Conservation (phyloP, 2,797 vertebrate genomes). For the Enteromius unitaeniatus region DNA sequence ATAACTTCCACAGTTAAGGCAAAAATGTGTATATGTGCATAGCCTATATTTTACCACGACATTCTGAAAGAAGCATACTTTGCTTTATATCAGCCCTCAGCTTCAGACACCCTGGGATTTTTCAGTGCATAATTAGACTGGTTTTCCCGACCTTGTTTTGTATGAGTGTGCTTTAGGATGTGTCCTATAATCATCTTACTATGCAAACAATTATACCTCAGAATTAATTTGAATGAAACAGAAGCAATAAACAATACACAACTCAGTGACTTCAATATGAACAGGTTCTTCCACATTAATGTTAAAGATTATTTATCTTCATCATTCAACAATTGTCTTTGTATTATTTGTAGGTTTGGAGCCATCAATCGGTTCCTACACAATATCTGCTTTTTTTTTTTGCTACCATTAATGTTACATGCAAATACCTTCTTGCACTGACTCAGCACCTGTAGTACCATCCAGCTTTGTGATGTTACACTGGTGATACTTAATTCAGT, state of each 20-base stretch:
- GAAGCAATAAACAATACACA: background rate
- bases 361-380: background rate
- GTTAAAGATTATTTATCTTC: background rate
- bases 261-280: background rate
- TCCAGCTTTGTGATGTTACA: background rate
- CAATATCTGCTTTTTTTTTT: background rate
- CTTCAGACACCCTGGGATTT: background rate
- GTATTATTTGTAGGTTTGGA: background rate
- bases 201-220: background rate
- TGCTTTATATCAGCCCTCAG: background rate
- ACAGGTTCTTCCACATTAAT: background rate
- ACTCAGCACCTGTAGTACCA: background rate
- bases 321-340: background rate
- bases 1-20: background rate
- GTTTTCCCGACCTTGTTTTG: conserved; percentile 6
- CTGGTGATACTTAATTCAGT: background rate
- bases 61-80: background rate
- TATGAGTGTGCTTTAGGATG: background rate
- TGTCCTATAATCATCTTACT: conserved; percentile 2
- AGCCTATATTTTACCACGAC: background rate
- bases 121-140: conserved; percentile 1
- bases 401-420: background rate
- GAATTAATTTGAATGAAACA: background rate
- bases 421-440: background rate
- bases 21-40: background rate